Conservation (phyloP, 2,113 vertebrate species). For the Semnornis frantzii region DNA sequence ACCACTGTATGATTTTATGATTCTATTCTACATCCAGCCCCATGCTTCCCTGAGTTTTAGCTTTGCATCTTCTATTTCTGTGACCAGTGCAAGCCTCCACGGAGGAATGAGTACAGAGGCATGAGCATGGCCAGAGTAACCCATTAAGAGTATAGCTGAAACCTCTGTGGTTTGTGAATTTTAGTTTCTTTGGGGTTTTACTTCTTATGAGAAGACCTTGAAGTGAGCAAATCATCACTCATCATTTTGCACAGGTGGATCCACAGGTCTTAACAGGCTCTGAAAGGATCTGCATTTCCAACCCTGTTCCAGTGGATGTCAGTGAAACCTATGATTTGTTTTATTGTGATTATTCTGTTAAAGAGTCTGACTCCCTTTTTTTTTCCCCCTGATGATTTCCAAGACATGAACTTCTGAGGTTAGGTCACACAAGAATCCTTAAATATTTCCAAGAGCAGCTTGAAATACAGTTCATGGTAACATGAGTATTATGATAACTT, state of each 20-base stretch:
- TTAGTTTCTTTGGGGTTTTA: no score
- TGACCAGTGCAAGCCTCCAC: not conserved
- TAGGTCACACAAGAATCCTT: not conserved
- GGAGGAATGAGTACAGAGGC: not conserved
- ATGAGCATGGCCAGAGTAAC: not conserved
- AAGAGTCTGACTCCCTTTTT: not conserved
- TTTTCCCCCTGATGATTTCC: not conserved
- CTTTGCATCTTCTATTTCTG: not conserved
- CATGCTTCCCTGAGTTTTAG: not conserved
- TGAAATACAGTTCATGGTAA: not conserved
- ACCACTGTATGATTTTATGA: no score
- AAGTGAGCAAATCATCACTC: not conserved
- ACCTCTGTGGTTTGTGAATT: not conserved
- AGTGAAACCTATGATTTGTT: constrained; percentile 18
- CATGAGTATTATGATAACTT: no score
- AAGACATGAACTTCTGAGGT: not conserved
- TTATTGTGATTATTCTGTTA: not conserved
- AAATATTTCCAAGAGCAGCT: not conserved
- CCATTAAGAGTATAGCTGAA: not conserved
- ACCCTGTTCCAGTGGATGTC: constrained; percentile 26
- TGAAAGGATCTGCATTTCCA: constrained; percentile 17
- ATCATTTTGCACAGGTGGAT: not conserved
- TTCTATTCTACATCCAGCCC: not conserved
- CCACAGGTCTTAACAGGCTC: not conserved
- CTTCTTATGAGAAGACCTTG: not conserved